phyloP scores from a whole-genome alignment of 2,797 vertebrate species.

The Gila robusta region DNA sequence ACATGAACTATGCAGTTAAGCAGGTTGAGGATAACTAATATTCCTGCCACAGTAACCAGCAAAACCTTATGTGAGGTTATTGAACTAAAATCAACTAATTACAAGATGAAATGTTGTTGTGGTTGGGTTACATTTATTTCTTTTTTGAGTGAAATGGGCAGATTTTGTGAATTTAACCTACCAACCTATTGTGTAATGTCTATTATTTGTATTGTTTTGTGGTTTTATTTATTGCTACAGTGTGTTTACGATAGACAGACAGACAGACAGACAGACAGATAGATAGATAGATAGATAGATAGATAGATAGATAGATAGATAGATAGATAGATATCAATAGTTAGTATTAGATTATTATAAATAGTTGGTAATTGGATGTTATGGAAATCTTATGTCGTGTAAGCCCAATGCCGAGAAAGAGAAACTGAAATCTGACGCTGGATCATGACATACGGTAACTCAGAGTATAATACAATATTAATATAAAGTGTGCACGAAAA shows the following conservation, averaged over 20 bases:
- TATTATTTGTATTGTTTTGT: background rate
- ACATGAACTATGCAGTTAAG: background rate
- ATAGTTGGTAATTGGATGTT: background rate
- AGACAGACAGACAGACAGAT: too few species aligned
- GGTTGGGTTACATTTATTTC: too few species aligned
- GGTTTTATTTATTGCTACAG: background rate
- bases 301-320: background rate
- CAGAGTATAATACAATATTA: background rate
- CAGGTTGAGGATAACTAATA: background rate
- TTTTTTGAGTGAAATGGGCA: background rate
- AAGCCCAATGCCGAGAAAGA: background rate
- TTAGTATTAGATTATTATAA: background rate
- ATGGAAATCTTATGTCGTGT: background rate
- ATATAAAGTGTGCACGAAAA: background rate
- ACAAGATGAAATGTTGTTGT: background rate
- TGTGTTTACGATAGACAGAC: background rate
- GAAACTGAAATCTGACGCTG: slow-evolving; percentile 36
- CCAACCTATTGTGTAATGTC: too few species aligned
- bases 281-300: background rate
- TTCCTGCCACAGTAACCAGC: background rate
- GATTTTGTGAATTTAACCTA: background rate
- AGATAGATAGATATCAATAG: background rate
- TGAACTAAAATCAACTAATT: background rate
- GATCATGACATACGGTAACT: background rate
- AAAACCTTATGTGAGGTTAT: background rate